These are phyloP conservation scores for Loris lydekkerianus DNA, from an alignment of 2,797 vertebrate species.

Conservation along the genomic window DNA sequence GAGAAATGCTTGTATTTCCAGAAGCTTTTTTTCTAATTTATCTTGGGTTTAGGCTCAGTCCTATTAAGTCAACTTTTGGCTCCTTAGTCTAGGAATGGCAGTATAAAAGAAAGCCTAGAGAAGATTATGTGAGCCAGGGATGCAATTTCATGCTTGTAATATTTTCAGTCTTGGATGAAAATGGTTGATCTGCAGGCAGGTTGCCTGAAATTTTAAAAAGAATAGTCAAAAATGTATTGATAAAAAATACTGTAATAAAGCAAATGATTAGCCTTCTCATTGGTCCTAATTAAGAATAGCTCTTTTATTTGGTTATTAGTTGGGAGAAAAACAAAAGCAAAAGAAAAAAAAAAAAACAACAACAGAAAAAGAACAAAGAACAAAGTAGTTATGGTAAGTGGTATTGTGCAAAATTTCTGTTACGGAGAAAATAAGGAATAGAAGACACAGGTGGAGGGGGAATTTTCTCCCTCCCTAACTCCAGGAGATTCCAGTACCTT, in stretches of 20 bases:
- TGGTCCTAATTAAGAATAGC: background rate
- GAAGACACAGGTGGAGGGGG: background rate
- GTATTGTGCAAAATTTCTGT: background rate
- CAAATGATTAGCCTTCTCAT: background rate
- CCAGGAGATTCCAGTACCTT: background rate
- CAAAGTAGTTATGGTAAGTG: background rate
- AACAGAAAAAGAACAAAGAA: background rate
- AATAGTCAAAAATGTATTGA: background rate
- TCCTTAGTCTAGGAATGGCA: background rate
- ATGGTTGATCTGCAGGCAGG: background rate
- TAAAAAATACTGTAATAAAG: background rate
- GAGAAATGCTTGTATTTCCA: background rate
- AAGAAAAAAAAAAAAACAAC: background rate
- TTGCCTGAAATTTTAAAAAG: background rate
- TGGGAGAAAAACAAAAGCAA: background rate
- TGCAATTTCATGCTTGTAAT: background rate
- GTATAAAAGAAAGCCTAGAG: background rate
- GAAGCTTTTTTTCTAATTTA: background rate
- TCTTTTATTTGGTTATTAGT: background rate
- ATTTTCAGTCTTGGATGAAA: slow-evolving; percentile 36
- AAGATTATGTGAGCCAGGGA: background rate
- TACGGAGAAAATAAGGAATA: background rate
- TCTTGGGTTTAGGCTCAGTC: background rate
- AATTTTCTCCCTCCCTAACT: background rate
- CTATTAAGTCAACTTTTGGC: background rate